Base-by-base conservation (phyloP, 2,113 vertebrate species). In the Galbula dea region DNA sequence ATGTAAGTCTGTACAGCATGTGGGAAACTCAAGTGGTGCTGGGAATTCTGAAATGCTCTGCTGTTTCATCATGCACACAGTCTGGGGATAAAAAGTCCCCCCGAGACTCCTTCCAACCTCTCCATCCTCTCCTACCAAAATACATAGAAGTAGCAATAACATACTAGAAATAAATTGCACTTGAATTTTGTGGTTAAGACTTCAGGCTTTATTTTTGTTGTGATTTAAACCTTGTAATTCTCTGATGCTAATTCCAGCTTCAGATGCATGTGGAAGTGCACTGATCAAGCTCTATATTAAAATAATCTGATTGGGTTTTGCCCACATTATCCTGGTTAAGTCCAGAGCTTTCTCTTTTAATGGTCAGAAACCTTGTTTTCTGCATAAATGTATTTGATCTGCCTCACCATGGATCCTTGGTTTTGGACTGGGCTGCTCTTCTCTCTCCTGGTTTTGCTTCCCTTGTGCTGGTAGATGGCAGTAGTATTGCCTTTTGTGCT, bases 181-280 rank as follows among this genome's bases (percentile, higher is more conserved):
- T 85, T 77, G n/a, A 88, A 80, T 91, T 80, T 83, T 48, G 63
- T 88, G 89, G 75, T 82, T 89, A 69, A 83, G 74, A 41, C 81
- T 91, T 76, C n/a, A 85, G 78, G 63, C 74, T 91, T 94, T 76
- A 58, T 82, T 95, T 93, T 85, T 87, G 34, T 91, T 94, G 49
- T 83, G 17, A 92, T 71, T 86, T 87, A 69, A 82, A 54, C 30
- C 57, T 43, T 76, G 19, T 83, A 77, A 48, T 73, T 73, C 41
- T 62, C 0, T 58, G 8, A 83, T 86, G 37, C 14, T 77, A 55
- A 66, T 86, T 83, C 45, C 59, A 69, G 3, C 46, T 83, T 80
- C 23, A 67, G 34, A 58, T 89, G 66, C 17, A 85, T 29, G 39
- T 0, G 1, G 58, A 87, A 66, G 66, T 55, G 43, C 30, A 52